These are phyloP conservation scores for Gymnopithys bicolor DNA, from an alignment of 2,797 vertebrate species.

Conservation along the genomic window DNA sequence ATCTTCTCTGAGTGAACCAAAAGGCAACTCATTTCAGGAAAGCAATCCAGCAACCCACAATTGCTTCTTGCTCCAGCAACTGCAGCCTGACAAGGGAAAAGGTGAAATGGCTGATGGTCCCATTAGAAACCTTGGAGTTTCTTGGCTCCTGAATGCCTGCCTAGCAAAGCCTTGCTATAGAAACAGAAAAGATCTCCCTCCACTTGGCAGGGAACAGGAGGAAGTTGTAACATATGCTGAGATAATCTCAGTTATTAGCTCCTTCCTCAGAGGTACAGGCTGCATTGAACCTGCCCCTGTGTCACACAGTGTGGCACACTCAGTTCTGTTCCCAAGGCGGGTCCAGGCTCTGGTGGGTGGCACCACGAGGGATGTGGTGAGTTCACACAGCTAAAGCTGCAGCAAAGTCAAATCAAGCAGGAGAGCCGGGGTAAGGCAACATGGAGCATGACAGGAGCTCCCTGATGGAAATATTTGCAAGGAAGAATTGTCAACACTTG, in stretches of 20 bases:
- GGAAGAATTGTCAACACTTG: not conserved
- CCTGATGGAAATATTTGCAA: not conserved
- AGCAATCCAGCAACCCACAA: slow-evolving; percentile 33
- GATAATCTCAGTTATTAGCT: not conserved
- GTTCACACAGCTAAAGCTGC: not conserved
- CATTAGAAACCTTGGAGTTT: not conserved
- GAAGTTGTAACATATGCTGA: not conserved
- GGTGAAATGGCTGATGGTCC: not conserved
- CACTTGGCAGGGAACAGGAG: not conserved
- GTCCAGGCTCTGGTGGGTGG: not conserved
- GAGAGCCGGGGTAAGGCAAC: not conserved
- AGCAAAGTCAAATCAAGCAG: not conserved
- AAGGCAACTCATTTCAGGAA: slow-evolving; percentile 19
- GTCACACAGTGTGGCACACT: not conserved
- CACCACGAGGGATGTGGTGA: not conserved
- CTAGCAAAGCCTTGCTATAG: not conserved
- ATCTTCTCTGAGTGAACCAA: not conserved
- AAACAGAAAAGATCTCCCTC: not conserved
- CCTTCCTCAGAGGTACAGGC: not conserved
- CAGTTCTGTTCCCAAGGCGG: not conserved
- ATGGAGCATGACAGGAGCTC: not conserved
- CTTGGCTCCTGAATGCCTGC: not conserved
- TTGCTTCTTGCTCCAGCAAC: not conserved
- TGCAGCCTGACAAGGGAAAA: slow-evolving; percentile 14
- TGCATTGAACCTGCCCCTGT: not conserved